Conservation (phyloP, 2,113 vertebrate species). For the Oriolus oriolus region DNA sequence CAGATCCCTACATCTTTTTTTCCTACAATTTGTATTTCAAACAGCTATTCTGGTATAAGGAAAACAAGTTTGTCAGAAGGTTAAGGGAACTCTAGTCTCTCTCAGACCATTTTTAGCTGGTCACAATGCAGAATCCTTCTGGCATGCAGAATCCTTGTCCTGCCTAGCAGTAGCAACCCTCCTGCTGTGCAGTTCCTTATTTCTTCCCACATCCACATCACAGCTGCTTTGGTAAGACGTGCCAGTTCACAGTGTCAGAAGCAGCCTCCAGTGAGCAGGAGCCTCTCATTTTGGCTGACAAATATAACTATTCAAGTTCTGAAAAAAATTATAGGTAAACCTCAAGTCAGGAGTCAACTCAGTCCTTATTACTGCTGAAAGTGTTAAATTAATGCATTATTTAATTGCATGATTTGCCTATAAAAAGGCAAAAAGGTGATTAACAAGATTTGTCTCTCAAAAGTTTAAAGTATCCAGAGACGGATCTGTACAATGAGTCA, state of each 20-base stretch:
- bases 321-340: neutral
- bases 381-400: neutral
- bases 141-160: neutral
- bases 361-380: neutral
- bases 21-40: neutral
- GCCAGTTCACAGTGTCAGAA: neutral
- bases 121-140: neutral
- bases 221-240: neutral
- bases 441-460: neutral
- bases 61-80: neutral
- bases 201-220: neutral
- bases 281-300: neutral
- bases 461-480: neutral
- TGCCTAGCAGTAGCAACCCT: neutral
- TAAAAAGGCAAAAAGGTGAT: neutral
- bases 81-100: neutral
- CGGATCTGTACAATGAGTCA: neutral
- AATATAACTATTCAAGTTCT: neutral
- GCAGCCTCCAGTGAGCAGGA: neutral
- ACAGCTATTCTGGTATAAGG: neutral
- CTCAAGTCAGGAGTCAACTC: neutral
- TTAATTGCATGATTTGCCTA: neutral
- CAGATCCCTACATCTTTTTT: neutral
- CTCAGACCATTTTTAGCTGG: neutral
- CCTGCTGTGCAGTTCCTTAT: neutral